These are phyloP conservation scores for Pedionomus torquatus DNA, from an alignment of 2,113 vertebrate species.

Conservation along the genomic window DNA sequence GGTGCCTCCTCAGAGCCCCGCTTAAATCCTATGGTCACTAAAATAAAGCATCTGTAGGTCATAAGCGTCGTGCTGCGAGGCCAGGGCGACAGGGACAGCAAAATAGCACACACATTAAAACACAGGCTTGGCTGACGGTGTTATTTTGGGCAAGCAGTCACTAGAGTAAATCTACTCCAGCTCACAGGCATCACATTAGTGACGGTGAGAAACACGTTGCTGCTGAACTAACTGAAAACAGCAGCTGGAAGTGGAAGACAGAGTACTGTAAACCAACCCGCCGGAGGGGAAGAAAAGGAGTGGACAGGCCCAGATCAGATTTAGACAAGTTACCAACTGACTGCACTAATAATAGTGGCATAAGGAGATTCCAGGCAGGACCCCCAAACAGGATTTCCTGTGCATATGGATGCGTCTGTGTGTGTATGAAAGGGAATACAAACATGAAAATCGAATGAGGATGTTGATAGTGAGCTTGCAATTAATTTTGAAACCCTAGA, in stretches of 20 bases:
- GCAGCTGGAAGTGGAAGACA: slow-evolving; percentile 75
- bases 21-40: not conserved
- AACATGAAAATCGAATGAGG: not conserved
- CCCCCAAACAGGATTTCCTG: slow-evolving; percentile 35
- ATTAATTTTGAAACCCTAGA: not conserved
- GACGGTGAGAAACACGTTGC: slow-evolving; percentile 36
- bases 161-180: slow-evolving; percentile 45
- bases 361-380: slow-evolving; percentile 63
- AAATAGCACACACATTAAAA: not conserved
- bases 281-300: slow-evolving; percentile 36
- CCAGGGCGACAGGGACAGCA: not conserved
- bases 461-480: not conserved
- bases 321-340: slow-evolving; percentile 85
- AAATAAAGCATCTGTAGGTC: not conserved
- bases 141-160: slow-evolving; percentile 44
- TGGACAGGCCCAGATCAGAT: slow-evolving; percentile 75
- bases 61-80: not conserved
- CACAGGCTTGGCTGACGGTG: rapidly evolving
- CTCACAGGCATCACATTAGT: slow-evolving; percentile 29
- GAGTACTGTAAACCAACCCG: slow-evolving; percentile 66
- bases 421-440: not conserved
- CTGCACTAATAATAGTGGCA: slow-evolving; percentile 80
- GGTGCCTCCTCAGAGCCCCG: not conserved
- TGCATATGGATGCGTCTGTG: not conserved
- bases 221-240: slow-evolving; percentile 73